Evolutionary conservation across 2,888 invertebrate species (phyloP).

Genomic region (Autographa pulchrina): DNA sequence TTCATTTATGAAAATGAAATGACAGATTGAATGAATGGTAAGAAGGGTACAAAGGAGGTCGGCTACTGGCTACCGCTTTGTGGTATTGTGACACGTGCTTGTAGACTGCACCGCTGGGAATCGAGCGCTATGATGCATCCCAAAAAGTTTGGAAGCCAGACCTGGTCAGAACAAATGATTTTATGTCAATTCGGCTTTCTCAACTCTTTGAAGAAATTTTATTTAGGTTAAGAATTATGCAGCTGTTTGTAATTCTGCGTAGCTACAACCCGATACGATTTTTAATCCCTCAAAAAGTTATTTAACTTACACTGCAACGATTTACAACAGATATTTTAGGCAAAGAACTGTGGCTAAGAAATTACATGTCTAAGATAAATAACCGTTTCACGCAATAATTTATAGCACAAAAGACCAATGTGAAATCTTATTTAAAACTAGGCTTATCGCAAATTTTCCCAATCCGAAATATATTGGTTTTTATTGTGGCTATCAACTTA

Average conservation of each 20-base stretch:
- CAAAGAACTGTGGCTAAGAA: not conserved
- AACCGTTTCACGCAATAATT: not conserved
- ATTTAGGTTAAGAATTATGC: no score
- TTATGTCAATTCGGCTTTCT: not conserved
- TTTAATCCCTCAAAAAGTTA: not conserved
- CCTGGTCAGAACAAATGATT: not conserved
- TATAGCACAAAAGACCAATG: conserved; percentile 15
- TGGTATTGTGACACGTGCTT: conserved; percentile 79
- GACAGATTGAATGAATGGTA: conserved; percentile 87
- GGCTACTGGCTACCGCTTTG: conserved; percentile 79
- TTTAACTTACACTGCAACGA: not conserved
- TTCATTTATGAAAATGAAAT: conserved; percentile 89
- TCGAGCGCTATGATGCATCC: conserved; percentile 35
- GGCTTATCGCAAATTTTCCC: conserved; percentile 20
- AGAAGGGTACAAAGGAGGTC: conserved; percentile 76
- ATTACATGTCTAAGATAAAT: not conserved
- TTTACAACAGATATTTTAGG: not conserved
- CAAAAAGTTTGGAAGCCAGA: conserved; percentile 15
- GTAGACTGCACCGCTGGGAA: conserved; percentile 63
- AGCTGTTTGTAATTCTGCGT: no score
- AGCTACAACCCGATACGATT: no score
- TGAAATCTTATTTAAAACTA: conserved; percentile 16
- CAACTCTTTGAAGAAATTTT: no score
- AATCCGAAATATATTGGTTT: conserved; percentile 24
- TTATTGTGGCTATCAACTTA: conserved; percentile 20